Conservation (phyloP, 2,888 invertebrate species). For the Oligia latruncula region DNA sequence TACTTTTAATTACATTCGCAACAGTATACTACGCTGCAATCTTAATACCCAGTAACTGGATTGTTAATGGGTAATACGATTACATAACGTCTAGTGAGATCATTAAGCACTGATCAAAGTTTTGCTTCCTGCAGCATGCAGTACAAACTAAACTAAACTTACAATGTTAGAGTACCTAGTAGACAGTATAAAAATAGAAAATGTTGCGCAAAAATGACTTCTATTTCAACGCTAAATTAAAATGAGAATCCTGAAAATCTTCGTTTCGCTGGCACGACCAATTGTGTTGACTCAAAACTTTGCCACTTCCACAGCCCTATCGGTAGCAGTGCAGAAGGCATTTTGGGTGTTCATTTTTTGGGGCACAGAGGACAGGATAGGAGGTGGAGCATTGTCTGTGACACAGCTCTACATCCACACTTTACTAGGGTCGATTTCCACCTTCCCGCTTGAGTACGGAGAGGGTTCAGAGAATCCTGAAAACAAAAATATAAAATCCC, state of each 20-base stretch:
- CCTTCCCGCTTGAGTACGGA: not conserved
- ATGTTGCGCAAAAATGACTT: not conserved
- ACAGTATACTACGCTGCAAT: not conserved
- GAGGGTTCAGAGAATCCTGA: not conserved
- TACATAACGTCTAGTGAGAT: slow-evolving; percentile 1
- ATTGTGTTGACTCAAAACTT: not conserved
- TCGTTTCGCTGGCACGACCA: not conserved
- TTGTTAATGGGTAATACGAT: not conserved
- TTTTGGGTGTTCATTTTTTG: not conserved
- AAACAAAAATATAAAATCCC: no score
- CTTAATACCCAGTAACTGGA: not conserved
- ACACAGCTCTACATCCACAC: not conserved
- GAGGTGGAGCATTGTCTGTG: not conserved
- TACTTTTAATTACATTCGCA: not conserved
- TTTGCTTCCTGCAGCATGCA: not conserved
- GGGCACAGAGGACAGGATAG: not conserved
- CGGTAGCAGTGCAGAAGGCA: not conserved
- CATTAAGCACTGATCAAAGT: not conserved
- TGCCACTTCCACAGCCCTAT: not conserved
- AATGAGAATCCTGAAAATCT: not conserved
- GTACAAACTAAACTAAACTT: not conserved
- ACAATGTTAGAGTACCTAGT: not conserved
- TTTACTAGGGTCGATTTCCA: not conserved
- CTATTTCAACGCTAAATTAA: not conserved
- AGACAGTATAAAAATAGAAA: not conserved